Base-by-base conservation (phyloP, 2,888 invertebrate species). In the Dicranocentrus wangi region DNA sequence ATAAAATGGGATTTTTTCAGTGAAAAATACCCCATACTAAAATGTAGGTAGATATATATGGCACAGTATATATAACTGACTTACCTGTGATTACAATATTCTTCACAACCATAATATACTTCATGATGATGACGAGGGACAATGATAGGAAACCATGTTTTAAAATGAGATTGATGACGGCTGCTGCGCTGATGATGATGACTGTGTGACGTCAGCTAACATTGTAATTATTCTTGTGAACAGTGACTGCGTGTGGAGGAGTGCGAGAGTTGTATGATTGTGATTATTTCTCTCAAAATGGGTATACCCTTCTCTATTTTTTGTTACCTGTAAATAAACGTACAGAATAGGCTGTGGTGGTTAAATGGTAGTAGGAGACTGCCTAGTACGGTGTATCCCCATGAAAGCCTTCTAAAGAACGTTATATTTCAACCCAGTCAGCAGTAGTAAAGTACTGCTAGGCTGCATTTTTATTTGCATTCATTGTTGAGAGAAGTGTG, bases 101-200 rank as follows among this genome's bases (percentile, higher is more conserved):
- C 61, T 61, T 61, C 72, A 60, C 58, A 21, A 61, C 27, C 28
- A 47, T 43, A 71, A 60, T 27, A 60, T 23, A 47, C 27, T 27
- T 19, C 25, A 47, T 39, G n/a, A 65, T 66, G 75, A 65, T 25
- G 43, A 66, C 51, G n/a, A 65, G 10, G 43, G 55, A 65, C 65
- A 60, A 55, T 55, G 70, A 65, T 73, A 65, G 43, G 53, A 75
- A 75, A 75, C 75, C 58, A 75, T 66, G 75, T 78, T 78, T 65
- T 78, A 32, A 78, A 76, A 76, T 61, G 76, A 68, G 69, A 65
- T 19, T 66, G 66, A 66, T 66, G 65, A 65, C 65, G 43, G 21
- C 32, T 51, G 39, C 7, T 39, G 13, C 39, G 39, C 3, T 47
- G 47, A 47, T 58, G 58, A 58, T 58, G 58, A 58, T 25, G 58